Conservation (phyloP, 2,113 vertebrate species). For the Mystacornis crossleyi region DNA sequence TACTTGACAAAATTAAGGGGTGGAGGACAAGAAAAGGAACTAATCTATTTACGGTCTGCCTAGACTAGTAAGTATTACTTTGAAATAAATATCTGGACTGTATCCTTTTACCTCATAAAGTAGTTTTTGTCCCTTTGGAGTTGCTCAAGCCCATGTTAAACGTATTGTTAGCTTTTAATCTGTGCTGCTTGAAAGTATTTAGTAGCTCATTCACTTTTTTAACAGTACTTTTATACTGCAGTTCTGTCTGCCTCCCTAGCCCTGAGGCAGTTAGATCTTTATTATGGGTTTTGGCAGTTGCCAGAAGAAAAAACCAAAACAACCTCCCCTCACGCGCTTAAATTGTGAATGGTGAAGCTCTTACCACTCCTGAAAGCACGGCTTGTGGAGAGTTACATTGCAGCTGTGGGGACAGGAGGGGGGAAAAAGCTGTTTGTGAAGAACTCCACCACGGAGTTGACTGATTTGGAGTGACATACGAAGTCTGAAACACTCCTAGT, state of each 20-base stretch:
- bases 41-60: conserved; percentile 17
- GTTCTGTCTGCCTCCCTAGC: background rate
- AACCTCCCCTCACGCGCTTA: background rate
- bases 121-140: background rate
- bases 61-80: background rate
- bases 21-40: background rate
- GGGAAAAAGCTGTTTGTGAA: background rate
- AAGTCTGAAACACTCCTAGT: background rate
- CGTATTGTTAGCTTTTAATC: background rate
- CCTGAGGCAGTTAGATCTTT: background rate
- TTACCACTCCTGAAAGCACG: rapidly evolving
- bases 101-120: background rate
- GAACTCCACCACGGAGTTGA: background rate
- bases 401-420: background rate
- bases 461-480: background rate
- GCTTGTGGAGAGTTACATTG: background rate
- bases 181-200: background rate
- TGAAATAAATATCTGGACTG: background rate
- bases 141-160: background rate
- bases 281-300: background rate
- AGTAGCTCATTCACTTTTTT: background rate
- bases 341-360: background rate
- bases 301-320: background rate
- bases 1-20: conserved; percentile 35
- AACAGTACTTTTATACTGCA: background rate